phyloP scores from a whole-genome alignment of 2,797 vertebrate genomes.

The Poeciliopsis infans region DNA sequence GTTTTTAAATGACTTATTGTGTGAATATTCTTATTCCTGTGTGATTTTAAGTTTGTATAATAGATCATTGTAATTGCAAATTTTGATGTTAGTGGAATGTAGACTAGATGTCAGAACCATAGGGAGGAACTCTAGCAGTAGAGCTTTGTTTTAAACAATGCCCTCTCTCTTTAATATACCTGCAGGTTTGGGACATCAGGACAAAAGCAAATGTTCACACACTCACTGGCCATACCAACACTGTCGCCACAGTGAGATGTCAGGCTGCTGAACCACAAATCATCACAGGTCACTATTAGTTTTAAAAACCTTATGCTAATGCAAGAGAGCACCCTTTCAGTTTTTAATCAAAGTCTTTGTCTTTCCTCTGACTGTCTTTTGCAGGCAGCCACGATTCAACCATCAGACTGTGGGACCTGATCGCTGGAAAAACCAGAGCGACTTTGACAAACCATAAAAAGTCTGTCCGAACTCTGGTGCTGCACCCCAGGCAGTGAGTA shows the following conservation, averaged over 20 bases:
- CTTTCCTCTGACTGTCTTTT: background rate
- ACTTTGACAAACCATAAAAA: conserved; percentile 99
- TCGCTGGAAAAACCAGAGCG: conserved; percentile 97
- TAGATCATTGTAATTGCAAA: no score
- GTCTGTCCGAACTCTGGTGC: conserved; percentile 91
- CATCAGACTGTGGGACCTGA: conserved; percentile 96
- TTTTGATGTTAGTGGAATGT: no score
- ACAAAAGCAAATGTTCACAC: conserved; percentile 98
- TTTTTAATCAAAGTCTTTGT: background rate
- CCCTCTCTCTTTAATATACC: background rate
- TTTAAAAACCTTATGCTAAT: background rate
- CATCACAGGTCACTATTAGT: conserved; percentile 87
- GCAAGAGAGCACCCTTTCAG: background rate
- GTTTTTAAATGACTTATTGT: no score
- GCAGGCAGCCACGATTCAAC: conserved; percentile 97
- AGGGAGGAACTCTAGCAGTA: background rate
- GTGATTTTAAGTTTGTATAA: no score
- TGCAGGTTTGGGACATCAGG: conserved; percentile 96
- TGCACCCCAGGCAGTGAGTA: conserved; percentile 95
- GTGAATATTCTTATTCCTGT: no score
- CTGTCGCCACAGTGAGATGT: conserved; percentile 95
- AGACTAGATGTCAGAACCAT: background rate
- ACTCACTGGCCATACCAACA: conserved; percentile 94
- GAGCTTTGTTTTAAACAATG: background rate
- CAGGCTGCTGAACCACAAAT: conserved; percentile 95